These are phyloP conservation scores for Meriones unguiculatus DNA, from an alignment of 2,113 vertebrate genomes.

Conservation along the genomic window DNA sequence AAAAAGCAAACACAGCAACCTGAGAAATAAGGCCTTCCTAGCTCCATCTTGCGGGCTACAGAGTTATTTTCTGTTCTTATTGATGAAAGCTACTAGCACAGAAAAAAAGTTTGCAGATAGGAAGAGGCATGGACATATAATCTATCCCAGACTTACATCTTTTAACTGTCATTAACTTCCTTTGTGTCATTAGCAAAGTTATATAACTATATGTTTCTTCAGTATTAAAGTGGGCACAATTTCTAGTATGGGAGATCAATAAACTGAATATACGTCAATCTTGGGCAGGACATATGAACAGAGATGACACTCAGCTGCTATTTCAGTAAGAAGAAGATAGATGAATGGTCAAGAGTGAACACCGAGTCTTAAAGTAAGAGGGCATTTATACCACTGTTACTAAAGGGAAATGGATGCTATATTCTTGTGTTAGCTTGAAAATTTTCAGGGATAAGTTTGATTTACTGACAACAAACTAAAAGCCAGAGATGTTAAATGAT, in stretches of 20 bases:
- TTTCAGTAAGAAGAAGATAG: background rate
- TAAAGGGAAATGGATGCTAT: background rate
- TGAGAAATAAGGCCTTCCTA: slow-evolving; percentile 15
- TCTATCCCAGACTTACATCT: background rate
- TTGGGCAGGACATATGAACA: background rate
- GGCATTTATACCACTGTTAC: background rate
- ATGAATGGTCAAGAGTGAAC: background rate
- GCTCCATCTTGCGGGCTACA: background rate
- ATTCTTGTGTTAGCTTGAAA: background rate
- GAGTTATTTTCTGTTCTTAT: background rate
- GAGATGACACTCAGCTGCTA: background rate
- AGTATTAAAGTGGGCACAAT: background rate
- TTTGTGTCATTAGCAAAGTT: background rate
- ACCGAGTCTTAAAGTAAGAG: background rate
- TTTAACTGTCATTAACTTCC: background rate
- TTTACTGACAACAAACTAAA: background rate
- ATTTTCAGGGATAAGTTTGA: background rate
- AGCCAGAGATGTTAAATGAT: background rate
- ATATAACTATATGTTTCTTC: background rate
- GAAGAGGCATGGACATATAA: background rate
- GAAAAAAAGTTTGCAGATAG: background rate
- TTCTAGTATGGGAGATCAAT: background rate
- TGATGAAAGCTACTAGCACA: slow-evolving; percentile 7
- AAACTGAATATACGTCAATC: background rate
- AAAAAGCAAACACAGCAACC: background rate